Evolutionary conservation across 2,888 invertebrate genomes (phyloP), one percentile per base, ranked within the genome.

Genomic region (Eristalis arbustorum): DNA sequence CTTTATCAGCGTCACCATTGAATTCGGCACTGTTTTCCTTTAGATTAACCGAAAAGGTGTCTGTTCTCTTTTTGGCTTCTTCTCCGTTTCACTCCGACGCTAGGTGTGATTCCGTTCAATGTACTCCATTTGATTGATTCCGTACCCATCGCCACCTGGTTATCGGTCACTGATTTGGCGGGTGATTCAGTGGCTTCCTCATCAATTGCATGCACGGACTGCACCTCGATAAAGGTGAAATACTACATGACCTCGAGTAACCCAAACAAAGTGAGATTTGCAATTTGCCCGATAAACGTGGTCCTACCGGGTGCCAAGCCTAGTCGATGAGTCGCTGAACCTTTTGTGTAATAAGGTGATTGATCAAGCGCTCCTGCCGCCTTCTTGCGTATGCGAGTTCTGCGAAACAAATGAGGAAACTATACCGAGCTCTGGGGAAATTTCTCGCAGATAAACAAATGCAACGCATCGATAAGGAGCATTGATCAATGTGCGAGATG

Each of bases 291-390:
- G 78, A 78, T 78, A 71, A 64, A 37, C 31, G 64, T 71, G 31
- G 59, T 80, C 84, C 80, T 80, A 25, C 22, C 14, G 22, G 40
- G 25, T n/a, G 63, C 80, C 84, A 76, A 84, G 84, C 84, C 84
- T 84, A 84, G 80, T 80, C 61, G 71, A 80, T 84, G 84, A 80
- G 72, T 84, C 84, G 67, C 76, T 80, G 69, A 75, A 34, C 28
- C 37, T 61, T 69, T 71, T 80, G 74, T 71, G 79, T 66, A 75
- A 84, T 71, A 66, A 67, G 61, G 49, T 84, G 79, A 84, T 69
- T 84, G 84, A 79, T 71, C 68, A 63, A n/a, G 28, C 1, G 31
- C 31, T 31, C 31, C 10, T n/a, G 22, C n/a, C 10, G 37, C 40
- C 40, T 23, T 6, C 56, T 56, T 49, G 25, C 56, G 25, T n/a